Percentiles rank a stretch among this genome's conserved stretches.
phyloP scores from a whole-genome alignment of 2,113 vertebrate species.

The Ammospiza caudacuta region DNA sequence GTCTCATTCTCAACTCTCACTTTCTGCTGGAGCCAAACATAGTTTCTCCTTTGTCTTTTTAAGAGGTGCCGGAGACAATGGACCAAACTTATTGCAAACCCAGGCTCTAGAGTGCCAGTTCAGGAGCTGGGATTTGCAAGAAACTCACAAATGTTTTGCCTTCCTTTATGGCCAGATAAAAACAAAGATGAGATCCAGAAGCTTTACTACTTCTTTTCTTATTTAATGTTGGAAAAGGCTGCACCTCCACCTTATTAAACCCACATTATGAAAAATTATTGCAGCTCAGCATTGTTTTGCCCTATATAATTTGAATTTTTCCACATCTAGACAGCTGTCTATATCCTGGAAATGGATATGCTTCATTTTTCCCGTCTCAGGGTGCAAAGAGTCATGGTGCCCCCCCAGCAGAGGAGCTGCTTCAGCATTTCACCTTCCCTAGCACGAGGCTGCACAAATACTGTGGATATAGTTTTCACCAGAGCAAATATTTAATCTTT shows the following conservation, averaged over 20 bases:
- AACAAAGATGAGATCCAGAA: slow-evolving; percentile 11
- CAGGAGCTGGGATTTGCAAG: neutral
- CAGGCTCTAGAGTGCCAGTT: neutral
- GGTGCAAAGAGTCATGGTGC: neutral
- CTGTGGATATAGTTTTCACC: rapidly evolving
- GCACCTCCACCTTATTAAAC: neutral
- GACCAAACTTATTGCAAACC: neutral
- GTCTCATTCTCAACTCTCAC: neutral
- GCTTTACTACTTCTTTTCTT: neutral
- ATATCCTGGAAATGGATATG: neutral
- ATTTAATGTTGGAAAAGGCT: neutral
- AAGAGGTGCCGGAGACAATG: neutral
- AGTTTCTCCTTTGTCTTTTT: neutral
- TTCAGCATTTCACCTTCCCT: neutral
- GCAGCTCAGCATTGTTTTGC: neutral
- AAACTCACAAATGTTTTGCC: neutral
- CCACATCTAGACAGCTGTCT: neutral
- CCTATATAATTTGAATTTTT: neutral
- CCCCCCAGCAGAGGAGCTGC: rapidly evolving
- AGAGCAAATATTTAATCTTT: neutral
- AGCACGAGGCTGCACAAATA: rapidly evolving
- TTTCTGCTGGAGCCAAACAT: neutral
- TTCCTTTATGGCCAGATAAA: neutral
- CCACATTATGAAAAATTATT: neutral
- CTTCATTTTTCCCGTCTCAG: neutral